A percentile compares a stretch with the other conserved stretches of the same genome.
Evolutionary conservation across 2,113 vertebrate genomes (phyloP).

Genomic region (Hyla sarda): DNA sequence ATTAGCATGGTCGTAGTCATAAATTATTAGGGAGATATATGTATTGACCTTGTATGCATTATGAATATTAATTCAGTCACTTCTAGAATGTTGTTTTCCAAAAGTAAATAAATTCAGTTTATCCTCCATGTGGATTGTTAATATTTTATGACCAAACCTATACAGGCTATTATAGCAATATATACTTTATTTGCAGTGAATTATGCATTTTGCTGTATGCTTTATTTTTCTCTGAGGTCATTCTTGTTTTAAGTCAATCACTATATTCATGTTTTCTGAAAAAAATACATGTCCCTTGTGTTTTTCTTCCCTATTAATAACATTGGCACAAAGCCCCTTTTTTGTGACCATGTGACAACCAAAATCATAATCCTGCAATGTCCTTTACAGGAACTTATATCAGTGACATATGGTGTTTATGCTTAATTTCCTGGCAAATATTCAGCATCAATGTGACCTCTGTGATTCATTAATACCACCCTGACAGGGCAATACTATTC

Average conservation of each 20-base stretch:
- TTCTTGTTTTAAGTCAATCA: not conserved
- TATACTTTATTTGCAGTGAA: not conserved
- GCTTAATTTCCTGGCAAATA: not conserved
- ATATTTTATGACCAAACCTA: not conserved
- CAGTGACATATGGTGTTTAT: conserved; percentile 32
- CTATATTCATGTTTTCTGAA: not conserved
- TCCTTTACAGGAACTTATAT: not conserved
- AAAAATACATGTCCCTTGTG: not conserved
- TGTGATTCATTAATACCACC: not conserved
- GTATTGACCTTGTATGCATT: not conserved
- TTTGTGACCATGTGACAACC: not conserved
- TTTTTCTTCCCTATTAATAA: not conserved
- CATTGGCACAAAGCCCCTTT: not conserved
- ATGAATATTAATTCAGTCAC: no score
- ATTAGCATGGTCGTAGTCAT: no score
- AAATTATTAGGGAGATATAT: no score
- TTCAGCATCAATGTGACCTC: not conserved
- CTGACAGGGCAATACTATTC: not conserved
- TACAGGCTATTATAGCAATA: not conserved
- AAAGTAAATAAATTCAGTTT: not conserved
- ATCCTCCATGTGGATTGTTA: not conserved
- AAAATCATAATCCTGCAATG: conserved; percentile 24
- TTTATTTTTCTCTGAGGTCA: not conserved
- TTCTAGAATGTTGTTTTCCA: no score
- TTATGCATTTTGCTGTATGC: not conserved